Percentiles rank a stretch among this genome's conserved stretches.
These are phyloP conservation scores for Cylindroiulus punctatus DNA, from an alignment of 2,888 invertebrate genomes.

Conservation along the genomic window DNA sequence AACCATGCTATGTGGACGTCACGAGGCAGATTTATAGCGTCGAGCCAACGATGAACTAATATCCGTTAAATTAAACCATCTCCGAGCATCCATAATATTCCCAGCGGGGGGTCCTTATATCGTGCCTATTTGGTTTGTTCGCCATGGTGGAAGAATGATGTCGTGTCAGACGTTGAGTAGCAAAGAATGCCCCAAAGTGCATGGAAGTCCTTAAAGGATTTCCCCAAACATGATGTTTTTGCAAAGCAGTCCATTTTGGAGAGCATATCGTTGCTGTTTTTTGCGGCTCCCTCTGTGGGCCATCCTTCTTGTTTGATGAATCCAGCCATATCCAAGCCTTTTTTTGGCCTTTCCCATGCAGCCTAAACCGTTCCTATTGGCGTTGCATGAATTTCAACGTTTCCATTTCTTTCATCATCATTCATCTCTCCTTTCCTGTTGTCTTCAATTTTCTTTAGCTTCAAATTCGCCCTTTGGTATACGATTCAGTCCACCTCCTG, in stretches of 20 bases:
- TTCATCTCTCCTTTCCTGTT: conserved; percentile 16
- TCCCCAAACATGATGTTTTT: conserved; percentile 21
- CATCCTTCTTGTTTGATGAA: conserved; percentile 24
- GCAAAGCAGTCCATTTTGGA: neutral
- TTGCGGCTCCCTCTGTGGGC: neutral
- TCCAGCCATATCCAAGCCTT: neutral
- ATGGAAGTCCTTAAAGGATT: conserved; percentile 9
- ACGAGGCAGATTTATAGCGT: neutral
- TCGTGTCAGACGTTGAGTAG: neutral
- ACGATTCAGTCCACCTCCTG: conserved; percentile 13
- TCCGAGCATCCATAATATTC: neutral
- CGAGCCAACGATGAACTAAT: neutral
- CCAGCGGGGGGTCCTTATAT: neutral
- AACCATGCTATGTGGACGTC: neutral
- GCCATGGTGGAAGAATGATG: neutral
- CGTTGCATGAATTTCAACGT: conserved; percentile 39
- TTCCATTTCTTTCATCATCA: conserved; percentile 39
- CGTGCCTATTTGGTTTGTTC: neutral
- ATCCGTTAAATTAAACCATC: neutral
- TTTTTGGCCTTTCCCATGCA: neutral
- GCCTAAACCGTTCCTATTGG: neutral
- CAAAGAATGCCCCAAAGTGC: neutral
- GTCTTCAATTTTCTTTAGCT: conserved; percentile 27
- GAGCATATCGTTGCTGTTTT: neutral
- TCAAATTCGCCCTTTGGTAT: conserved; percentile 30